A percentile compares a stretch with the other conserved stretches of the same genome.
Evolutionary conservation across 92 coral and sea anemone species (phyloP).

Genomic region (Heliopora coerulea): DNA sequence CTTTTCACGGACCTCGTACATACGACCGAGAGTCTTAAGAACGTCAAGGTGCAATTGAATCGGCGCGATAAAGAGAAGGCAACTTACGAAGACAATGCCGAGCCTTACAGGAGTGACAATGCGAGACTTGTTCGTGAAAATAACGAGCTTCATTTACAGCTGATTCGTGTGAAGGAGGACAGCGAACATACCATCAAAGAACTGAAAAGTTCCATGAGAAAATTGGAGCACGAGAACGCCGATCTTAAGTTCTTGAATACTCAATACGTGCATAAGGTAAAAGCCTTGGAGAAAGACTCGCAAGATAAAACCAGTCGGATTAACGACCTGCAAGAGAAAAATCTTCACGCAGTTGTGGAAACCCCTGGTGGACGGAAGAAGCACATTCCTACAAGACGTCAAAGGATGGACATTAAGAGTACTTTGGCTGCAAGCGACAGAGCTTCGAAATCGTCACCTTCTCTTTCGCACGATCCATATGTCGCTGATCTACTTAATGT

Average conservation of each 20-base stretch:
- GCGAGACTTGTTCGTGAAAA: conserved; percentile 97
- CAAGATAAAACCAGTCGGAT: conserved; percentile 86
- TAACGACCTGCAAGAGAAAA: conserved; percentile 89
- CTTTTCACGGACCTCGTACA: conserved; percentile 98
- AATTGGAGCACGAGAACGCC: conserved; percentile 96
- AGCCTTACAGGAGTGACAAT: conserved; percentile 97
- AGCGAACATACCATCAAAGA: conserved; percentile 84
- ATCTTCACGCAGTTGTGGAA: conserved; percentile 98
- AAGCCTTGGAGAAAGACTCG: conserved; percentile 92
- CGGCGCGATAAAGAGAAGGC: conserved; percentile 76
- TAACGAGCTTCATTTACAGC: conserved; percentile 94
- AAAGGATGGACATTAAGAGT: conserved; percentile 96
- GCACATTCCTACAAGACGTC: conserved; percentile 92
- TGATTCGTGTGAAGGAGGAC: conserved; percentile 87
- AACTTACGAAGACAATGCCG: conserved; percentile 82
- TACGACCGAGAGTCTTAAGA: conserved; percentile 97
- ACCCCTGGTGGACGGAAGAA: conserved; percentile 98
- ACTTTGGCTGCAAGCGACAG: conserved; percentile 77
- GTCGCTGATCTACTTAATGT: conserved; percentile 96
- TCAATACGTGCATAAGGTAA: conserved; percentile 97
- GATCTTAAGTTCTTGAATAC: conserved; percentile 95
- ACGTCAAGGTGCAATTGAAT: conserved; percentile 78
- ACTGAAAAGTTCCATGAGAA: conserved; percentile 83
- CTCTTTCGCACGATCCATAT: conserved; percentile 78
- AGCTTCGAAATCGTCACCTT: conserved; percentile 45